Base-by-base conservation (phyloP, 2,888 invertebrate species). In the Melanargia galathea region DNA sequence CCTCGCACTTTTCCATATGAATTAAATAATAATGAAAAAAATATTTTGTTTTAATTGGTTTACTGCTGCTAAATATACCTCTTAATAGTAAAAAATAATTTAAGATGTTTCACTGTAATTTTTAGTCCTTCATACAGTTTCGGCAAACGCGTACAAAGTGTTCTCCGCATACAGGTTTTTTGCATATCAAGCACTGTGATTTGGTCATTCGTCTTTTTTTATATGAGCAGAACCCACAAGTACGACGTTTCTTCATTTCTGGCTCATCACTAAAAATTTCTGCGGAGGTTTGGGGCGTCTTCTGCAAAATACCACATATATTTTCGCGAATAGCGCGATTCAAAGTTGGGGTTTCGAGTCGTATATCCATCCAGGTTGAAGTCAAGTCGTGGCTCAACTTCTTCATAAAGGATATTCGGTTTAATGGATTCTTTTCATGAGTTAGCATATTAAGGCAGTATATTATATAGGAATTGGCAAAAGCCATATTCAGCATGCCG, bases 401-500 rank as follows among this genome's bases (percentile, higher is more conserved):
- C 16, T 16, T 16, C 40, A 40, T 40, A 40, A 40, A 40, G n/a
- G 3, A 40, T 16, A 40, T 2, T 16, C 16, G 40, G 2, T 40
- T 16, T n/a, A 40, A 40, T 40, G 40, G n/a, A 6, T 16, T 40
- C 11, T 40, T 6, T 4, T 4, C 38, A 10, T 38, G 10, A 4
- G 3, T 38, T 38, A 38, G 13, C 38, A 38, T 13, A 18, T 45
- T 18, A 51, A 33, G 11, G n/a, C 13, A 18, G 7, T 43, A 38
- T 10, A 13, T 43, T 7, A 45, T 26, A 20, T 38, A 55, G 13
- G 10, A 24, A 22, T 49, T 49, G 13, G 20, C 26, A 26, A 49
- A 24, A 49, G 49, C 49, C 49, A 49, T 49, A 26, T 49, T 49
- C 5, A 49, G n/a, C 49, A 26, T 49, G 4, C 49, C 49, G 13